Base-by-base conservation (phyloP, 1,140 invertebrate species). In the Diachasma alloeum region DNA sequence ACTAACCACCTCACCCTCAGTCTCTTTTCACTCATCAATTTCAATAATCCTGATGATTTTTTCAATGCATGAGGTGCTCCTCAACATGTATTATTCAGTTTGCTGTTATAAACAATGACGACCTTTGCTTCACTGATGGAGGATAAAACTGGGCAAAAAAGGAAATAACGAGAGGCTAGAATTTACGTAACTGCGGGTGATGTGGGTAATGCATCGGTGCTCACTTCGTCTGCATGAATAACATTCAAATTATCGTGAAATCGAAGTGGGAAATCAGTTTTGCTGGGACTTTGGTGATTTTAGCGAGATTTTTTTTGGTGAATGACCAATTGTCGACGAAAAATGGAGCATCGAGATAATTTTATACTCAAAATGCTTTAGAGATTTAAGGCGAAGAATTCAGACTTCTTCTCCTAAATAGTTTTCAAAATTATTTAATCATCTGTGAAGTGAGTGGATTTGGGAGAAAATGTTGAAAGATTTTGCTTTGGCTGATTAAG, bases 141-240 rank as follows among this genome's bases (percentile, higher is more conserved):
- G 59, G 24, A 63, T 63, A 63, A 24, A 26, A 63, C 11, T n/a
- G 22, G 4, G 24, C 22, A 63, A 63, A 63, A 63, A 39, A 39
- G 31, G 36, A 68, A 68, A 68, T 68, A 37, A 68, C 26, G 9
- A 31, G 31, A 68, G 66, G n/a, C 11, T 37, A 68, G 15, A 63
- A 63, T 68, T 68, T 68, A 68, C 66, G 66, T 68, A 68, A 68
- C 31, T 17, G 36, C 0, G 36, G 17, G 22, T 19, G 6, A 53
- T 63, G 66, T 68, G 31, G 26, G 66, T 68, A 68, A 68, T 39
- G 66, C 66, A 39, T 63, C 59, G 24, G 66, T 68, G 36, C 36
- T n/a, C 36, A 39, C 66, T 68, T 68, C 36, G n/a, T 17, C 36
- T 68, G 1, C 31, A 39, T 68, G 66, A 1, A 39, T 39, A 39